Conservation (phyloP, 2,888 invertebrate species). For the Endomychus coccineus region DNA sequence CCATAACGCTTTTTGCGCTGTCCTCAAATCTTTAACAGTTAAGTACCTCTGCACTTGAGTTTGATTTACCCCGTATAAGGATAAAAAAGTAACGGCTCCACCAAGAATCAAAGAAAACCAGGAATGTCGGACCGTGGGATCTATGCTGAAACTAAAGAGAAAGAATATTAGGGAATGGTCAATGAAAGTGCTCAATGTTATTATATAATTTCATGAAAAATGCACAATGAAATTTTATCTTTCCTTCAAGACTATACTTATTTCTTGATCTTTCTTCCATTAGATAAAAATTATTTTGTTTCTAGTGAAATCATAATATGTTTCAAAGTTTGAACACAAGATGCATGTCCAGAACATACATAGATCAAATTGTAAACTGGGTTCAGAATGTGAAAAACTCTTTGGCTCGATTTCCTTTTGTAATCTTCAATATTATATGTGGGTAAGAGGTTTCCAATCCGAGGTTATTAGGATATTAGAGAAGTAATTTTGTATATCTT, state of each 20-base stretch:
- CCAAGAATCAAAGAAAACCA: constrained; percentile 77
- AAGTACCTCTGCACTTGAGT: constrained; percentile 71
- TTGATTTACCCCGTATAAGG: constrained; percentile 82
- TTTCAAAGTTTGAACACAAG: too few relatives aligned
- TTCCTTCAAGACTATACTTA: not conserved
- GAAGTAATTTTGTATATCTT: too few relatives aligned
- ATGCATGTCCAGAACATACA: too few relatives aligned
- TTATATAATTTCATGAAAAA: not conserved
- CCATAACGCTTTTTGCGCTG: constrained; percentile 69
- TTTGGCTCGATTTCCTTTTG: too few relatives aligned
- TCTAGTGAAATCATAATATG: not conserved
- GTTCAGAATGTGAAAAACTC: too few relatives aligned
- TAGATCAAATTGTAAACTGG: too few relatives aligned
- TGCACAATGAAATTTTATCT: not conserved
- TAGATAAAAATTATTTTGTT: not conserved
- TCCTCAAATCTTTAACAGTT: constrained; percentile 61
- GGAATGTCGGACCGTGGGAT: constrained; percentile 76
- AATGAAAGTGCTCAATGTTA: not conserved
- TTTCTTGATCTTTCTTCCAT: too few relatives aligned
- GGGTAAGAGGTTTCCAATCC: too few relatives aligned
- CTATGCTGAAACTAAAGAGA: constrained; percentile 57
- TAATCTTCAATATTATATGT: too few relatives aligned
- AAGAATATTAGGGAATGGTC: constrained; percentile 4
- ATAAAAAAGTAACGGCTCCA: constrained; percentile 71
- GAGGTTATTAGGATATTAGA: too few relatives aligned